Evolutionary conservation across 2,888 invertebrate species (phyloP).

Genomic region (Spisula subtruncata): DNA sequence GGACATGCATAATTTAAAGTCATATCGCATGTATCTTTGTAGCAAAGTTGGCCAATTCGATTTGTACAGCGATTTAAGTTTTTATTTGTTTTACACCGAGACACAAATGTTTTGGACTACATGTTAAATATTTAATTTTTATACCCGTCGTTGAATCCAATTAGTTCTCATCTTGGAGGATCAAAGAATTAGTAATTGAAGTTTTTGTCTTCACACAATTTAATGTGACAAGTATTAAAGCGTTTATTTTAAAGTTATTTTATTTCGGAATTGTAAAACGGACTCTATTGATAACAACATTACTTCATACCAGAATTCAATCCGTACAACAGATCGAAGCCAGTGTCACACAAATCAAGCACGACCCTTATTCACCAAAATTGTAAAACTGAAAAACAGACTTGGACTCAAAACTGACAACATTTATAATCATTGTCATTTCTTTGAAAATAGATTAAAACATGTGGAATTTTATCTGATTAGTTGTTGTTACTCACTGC

Average conservation of each 20-base stretch:
- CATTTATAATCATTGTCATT: too few relatives aligned
- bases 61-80: conserved; percentile 23
- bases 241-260: not conserved
- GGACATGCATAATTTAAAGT: conserved; percentile 32
- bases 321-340: too few relatives aligned
- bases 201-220: not conserved
- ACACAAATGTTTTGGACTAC: conserved; percentile 43
- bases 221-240: not conserved
- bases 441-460: too few relatives aligned
- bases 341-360: too few relatives aligned
- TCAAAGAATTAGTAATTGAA: conserved; percentile 20
- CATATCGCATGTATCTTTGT: conserved; percentile 25
- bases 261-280: too few relatives aligned
- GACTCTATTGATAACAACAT: too few relatives aligned
- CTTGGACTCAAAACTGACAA: too few relatives aligned
- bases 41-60: not conserved
- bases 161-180: not conserved
- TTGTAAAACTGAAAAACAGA: too few relatives aligned
- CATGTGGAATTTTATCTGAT: too few relatives aligned
- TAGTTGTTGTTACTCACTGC: too few relatives aligned
- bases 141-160: not conserved
- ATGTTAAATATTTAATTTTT: conserved; percentile 42
- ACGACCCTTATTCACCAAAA: too few relatives aligned
- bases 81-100: conserved; percentile 37
- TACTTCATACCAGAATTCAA: too few relatives aligned